Evolutionary conservation across 2,888 invertebrate species (phyloP).

Genomic region (Tenthredo mesomela): DNA sequence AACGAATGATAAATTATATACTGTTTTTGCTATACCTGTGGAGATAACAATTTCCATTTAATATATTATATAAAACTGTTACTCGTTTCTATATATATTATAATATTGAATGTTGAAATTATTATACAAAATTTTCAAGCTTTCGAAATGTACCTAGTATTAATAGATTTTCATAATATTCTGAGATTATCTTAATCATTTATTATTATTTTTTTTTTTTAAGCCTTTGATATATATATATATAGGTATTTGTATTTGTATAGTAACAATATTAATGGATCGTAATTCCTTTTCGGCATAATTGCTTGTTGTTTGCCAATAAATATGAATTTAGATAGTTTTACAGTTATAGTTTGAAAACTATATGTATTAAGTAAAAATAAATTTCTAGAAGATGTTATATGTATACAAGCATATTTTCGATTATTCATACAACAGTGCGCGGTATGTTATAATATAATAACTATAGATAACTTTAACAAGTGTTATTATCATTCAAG

Average conservation of each 20-base stretch:
- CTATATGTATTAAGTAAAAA: background rate
- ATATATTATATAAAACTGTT: background rate
- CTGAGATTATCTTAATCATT: background rate
- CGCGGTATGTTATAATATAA: background rate
- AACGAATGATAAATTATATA: background rate
- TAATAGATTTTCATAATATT: slow-evolving; percentile 4
- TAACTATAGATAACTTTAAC: slow-evolving; percentile 31
- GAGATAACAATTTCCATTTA: background rate
- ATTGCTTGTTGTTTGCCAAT: background rate
- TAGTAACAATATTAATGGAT: slow-evolving; percentile 3
- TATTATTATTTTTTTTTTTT: too few species aligned
- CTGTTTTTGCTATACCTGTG: background rate
- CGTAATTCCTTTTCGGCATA: background rate
- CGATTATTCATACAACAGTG: slow-evolving; percentile 8
- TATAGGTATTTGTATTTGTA: background rate
- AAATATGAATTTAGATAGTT: background rate
- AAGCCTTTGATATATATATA: slow-evolving; percentile 19
- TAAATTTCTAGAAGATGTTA: background rate
- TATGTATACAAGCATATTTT: slow-evolving; percentile 7
- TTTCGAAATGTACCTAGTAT: too few species aligned
- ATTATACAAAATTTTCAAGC: too few species aligned
- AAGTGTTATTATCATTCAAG: slow-evolving; percentile 40
- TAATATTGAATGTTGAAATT: background rate
- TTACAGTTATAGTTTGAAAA: background rate
- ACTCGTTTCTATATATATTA: background rate